Percentiles rank a stretch among this genome's conserved stretches.
Evolutionary conservation across 2,113 vertebrate genomes (phyloP).

Genomic region (Gallinago jamesoni): DNA sequence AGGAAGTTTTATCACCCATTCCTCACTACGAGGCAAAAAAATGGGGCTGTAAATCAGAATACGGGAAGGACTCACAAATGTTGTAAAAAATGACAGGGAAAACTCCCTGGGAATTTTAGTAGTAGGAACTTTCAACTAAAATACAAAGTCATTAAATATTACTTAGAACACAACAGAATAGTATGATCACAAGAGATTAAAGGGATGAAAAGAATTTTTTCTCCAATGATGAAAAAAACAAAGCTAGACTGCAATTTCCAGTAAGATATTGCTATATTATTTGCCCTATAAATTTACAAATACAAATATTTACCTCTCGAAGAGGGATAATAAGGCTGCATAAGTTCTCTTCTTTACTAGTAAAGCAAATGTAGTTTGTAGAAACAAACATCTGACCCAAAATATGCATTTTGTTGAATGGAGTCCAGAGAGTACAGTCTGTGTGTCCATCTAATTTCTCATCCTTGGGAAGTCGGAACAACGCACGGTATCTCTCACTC

Average conservation of each 20-base stretch:
- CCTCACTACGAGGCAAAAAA: not conserved
- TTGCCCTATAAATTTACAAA: not conserved
- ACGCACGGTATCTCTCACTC: conserved; percentile 90
- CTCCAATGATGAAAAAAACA: not conserved
- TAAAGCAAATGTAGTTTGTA: conserved; percentile 99
- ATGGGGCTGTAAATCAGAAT: not conserved
- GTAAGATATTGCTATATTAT: not conserved
- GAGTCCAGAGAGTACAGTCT: conserved; percentile 97
- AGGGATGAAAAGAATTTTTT: not conserved
- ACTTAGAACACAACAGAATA: not conserved
- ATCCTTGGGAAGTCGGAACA: conserved; percentile 95
- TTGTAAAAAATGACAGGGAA: not conserved
- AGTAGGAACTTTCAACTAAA: not conserved
- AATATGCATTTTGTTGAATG: conserved; percentile 98
- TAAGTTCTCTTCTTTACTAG: conserved; percentile 92
- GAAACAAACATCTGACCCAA: conserved; percentile 99
- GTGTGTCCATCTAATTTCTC: conserved; percentile 97
- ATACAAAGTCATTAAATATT: not conserved
- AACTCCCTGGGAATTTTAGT: not conserved
- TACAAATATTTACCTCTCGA: conserved; percentile 81
- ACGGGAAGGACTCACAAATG: not conserved
- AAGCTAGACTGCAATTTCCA: not conserved
- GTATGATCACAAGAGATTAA: not conserved
- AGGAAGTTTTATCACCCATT: not conserved
- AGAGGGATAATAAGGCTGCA: conserved; percentile 98